These are phyloP conservation scores for Theristus sp. DNA, from an alignment of 2,888 invertebrate genomes.

Conservation along the genomic window DNA sequence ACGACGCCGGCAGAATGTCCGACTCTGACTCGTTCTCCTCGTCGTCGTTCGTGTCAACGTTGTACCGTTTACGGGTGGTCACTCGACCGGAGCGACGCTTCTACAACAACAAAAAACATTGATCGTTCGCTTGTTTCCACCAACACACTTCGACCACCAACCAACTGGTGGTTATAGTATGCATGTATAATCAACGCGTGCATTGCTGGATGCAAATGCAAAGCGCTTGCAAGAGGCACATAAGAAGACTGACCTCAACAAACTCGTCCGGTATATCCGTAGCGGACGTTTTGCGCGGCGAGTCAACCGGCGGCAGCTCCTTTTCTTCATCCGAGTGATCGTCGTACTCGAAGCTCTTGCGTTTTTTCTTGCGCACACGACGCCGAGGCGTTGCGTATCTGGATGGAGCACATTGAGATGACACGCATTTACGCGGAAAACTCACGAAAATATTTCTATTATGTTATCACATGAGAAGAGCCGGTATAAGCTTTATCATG, in stretches of 20 bases:
- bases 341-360: slow-evolving; percentile 9
- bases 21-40: slow-evolving; percentile 10
- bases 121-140: not conserved
- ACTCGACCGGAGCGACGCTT: slow-evolving; percentile 33
- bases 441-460: not conserved
- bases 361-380: not conserved
- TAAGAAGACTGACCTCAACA: not conserved
- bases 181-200: not conserved
- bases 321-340: slow-evolving; percentile 2
- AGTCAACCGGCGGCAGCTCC: not conserved
- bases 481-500: not conserved
- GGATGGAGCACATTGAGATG: not conserved
- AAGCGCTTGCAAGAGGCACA: not conserved
- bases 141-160: no score
- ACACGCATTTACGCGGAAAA: not conserved
- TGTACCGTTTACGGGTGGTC: slow-evolving; percentile 31
- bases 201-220: no score
- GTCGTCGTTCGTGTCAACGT: slow-evolving; percentile 28
- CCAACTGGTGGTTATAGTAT: no score
- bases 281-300: no score
- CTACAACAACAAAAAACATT: slow-evolving; percentile 11
- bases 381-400: not conserved
- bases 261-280: not conserved
- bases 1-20: no score
- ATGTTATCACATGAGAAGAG: no score